Evolutionary conservation across 1,140 invertebrate genomes (phyloP).

Genomic region (Andrena cerasifolii): DNA sequence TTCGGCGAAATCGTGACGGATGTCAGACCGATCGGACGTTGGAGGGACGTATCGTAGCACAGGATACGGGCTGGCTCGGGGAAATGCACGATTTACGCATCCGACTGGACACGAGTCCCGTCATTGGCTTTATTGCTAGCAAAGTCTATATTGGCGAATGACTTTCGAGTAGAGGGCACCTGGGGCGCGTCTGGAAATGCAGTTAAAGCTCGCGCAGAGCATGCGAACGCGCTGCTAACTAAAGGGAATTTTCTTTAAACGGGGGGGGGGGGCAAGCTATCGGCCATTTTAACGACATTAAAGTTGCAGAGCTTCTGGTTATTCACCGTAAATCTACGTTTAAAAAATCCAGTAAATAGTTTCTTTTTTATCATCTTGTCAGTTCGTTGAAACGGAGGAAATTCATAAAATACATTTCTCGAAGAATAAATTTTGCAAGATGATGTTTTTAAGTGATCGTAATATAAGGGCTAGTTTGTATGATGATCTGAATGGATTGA

Average conservation of each 20-base stretch:
- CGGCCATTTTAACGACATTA: not conserved
- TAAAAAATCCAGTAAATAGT: not conserved
- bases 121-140: constrained; percentile 75
- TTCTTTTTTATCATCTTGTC: too few relatives aligned
- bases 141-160: constrained; percentile 72
- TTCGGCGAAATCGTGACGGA: constrained; percentile 56
- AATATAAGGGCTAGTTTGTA: too few relatives aligned
- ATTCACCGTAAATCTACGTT: not conserved
- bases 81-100: constrained; percentile 70
- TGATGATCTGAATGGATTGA: too few relatives aligned
- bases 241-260: not conserved
- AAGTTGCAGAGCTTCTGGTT: not conserved
- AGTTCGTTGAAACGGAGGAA: too few relatives aligned
- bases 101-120: constrained; percentile 65
- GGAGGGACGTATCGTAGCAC: constrained; percentile 29
- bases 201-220: constrained; percentile 63
- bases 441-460: too few relatives aligned
- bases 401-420: too few relatives aligned
- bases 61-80: constrained; percentile 26
- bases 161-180: constrained; percentile 65
- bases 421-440: too few relatives aligned
- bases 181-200: constrained; percentile 69
- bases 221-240: not conserved
- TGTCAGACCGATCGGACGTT: constrained; percentile 53
- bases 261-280: constrained; percentile 5